Conservation (phyloP, 1,140 invertebrate species). For the Pogonomyrmex barbatus region DNA sequence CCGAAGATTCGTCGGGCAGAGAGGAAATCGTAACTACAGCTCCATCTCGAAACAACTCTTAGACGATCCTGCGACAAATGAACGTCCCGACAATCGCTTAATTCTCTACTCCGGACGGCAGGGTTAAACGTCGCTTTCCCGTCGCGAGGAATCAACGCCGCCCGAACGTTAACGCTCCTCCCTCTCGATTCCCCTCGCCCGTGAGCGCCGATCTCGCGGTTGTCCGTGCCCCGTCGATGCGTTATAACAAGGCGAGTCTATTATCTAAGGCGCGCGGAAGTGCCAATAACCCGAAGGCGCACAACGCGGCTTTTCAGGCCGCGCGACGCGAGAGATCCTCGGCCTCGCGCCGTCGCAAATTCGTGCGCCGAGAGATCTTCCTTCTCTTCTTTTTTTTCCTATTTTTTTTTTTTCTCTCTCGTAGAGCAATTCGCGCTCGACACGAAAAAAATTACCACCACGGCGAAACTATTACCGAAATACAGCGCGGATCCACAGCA, state of each 20-base stretch:
- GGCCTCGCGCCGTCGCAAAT: too few species aligned
- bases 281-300: conserved; percentile 36
- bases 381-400: too few species aligned
- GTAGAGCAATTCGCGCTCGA: neutral
- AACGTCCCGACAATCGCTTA: neutral
- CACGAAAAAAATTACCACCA: neutral
- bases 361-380: neutral
- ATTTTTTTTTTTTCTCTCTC: too few species aligned
- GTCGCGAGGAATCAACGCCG: too few species aligned
- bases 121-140: neutral
- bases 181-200: too few species aligned
- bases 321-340: too few species aligned
- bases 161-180: too few species aligned
- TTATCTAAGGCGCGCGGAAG: conserved; percentile 28
- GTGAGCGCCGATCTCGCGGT: too few species aligned
- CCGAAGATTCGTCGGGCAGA: neutral
- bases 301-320: too few species aligned
- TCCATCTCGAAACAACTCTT: neutral
- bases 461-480: neutral
- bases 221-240: neutral
- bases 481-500: conserved; percentile 4
- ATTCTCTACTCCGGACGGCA: neutral
- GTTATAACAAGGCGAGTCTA: conserved; percentile 42
- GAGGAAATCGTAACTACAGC: neutral
- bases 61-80: neutral